Base-by-base conservation (phyloP, 2,113 vertebrate species). In the Strigops habroptila region DNA sequence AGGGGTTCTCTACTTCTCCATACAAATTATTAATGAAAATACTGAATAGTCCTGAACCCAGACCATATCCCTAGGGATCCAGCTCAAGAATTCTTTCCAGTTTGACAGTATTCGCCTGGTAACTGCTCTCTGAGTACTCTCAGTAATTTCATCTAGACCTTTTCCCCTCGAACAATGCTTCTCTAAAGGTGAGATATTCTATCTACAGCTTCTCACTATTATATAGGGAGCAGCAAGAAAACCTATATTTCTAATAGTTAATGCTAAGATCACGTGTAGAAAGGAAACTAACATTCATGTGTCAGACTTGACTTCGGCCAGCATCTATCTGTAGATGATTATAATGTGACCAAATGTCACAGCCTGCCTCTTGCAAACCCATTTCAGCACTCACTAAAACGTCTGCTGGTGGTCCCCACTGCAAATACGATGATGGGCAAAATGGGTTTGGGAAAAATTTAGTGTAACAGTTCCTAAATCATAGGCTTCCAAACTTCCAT, bases 1-100 rank as follows among this genome's bases (percentile, higher is more conserved):
- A 78, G 39, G 30, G 35, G 13, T 64, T 78, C 39, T 81, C 83
- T 53, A 18, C 27, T 7, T 8, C 43, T 86, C 81, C 80, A 55
- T 87, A 67, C 75, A 74, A 76, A 88, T 82, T 80, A 88, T 74
- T 91, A 91, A 85, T 70, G 88, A 88, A 90, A 92, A 84, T 60
- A 71, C 35, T 28, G 69, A 68, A 68, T 24, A 92, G 51, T 46
- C 39, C 69, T 78, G 73, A 95, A 68, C 19, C 11, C 14, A 44
- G 59, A n/a, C 75, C 35, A 28, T 55, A 79, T 39, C 65, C 62
- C 25, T 46, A 37, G 65, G 52, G 77, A 88, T 35, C 10, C 30
- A 68, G 64, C 55, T 75, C 57, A 48, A 31, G 63, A 79, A 64
- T 68, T 92, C 81, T 63, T 84, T 76, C 77, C 67, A 41, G 55